Conservation (phyloP, 1,140 invertebrate species). For the Drosophila subpulchrella region DNA sequence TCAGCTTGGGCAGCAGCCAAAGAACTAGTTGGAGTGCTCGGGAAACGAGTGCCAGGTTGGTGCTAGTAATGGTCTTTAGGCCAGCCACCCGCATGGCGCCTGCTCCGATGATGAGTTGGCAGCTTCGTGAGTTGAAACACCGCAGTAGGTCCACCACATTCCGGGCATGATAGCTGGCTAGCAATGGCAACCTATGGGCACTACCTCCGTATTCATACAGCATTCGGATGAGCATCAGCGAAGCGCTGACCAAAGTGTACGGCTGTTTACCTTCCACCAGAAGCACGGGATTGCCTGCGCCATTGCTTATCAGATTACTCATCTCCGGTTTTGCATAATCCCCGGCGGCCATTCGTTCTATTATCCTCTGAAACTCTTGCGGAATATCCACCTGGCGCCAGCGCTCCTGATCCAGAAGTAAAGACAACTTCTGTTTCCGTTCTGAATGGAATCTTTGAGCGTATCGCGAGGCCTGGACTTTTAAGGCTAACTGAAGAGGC, state of each 20-base stretch:
- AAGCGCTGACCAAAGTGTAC: slow-evolving; percentile 93
- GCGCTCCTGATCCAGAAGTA: slow-evolving; percentile 94
- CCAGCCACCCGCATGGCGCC: slow-evolving; percentile 97
- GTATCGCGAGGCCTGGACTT: slow-evolving; percentile 95
- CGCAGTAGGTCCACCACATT: slow-evolving; percentile 94
- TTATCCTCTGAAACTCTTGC: slow-evolving; percentile 92
- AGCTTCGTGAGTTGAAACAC: slow-evolving; percentile 96
- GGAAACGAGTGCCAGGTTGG: slow-evolving; percentile 96
- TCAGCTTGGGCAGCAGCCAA: slow-evolving; percentile 90
- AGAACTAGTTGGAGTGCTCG: slow-evolving; percentile 93
- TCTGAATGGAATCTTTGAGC: slow-evolving; percentile 96
- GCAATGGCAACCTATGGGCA: slow-evolving; percentile 88
- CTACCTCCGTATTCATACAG: slow-evolving; percentile 95
- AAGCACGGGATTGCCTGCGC: slow-evolving; percentile 85
- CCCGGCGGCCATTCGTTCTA: slow-evolving; percentile 89
- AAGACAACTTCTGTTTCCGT: slow-evolving; percentile 92
- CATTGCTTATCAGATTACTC: slow-evolving; percentile 68
- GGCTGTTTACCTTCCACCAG: slow-evolving; percentile 92
- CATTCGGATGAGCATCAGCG: slow-evolving; percentile 94
- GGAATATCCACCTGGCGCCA: slow-evolving; percentile 98
- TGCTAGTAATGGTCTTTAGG: slow-evolving; percentile 97
- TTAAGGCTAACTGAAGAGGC: slow-evolving; percentile 92
- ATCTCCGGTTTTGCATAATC: slow-evolving; percentile 76
- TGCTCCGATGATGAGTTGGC: slow-evolving; percentile 97
- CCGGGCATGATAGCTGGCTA: slow-evolving; percentile 89